A percentile compares a stretch with the other conserved stretches of the same genome.
phyloP scores from a whole-genome alignment of 2,888 invertebrate species.

The Lepidocyrtinus sp. region DNA sequence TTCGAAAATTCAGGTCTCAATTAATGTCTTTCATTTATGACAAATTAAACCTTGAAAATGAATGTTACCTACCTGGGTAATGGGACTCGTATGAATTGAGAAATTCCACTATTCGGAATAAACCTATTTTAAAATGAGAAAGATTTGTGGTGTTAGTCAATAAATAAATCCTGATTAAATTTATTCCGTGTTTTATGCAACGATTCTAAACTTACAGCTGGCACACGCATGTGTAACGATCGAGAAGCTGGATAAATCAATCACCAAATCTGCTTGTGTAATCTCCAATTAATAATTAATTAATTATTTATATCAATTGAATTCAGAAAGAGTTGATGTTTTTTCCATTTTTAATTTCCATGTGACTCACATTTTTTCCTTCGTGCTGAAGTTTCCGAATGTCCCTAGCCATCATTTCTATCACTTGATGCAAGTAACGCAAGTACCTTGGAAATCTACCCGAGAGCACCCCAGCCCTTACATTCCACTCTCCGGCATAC shows the following conservation, averaged over 20 bases:
- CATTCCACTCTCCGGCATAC: slow-evolving; percentile 34
- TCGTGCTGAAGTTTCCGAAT: slow-evolving; percentile 21
- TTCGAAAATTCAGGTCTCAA: no score
- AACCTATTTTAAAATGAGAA: background rate
- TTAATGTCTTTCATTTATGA: no score
- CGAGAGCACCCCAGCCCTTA: slow-evolving; percentile 6
- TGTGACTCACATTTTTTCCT: slow-evolving; percentile 27
- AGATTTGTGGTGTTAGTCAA: background rate
- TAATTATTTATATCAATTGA: background rate
- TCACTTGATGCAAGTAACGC: slow-evolving; percentile 20
- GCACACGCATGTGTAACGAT: slow-evolving; percentile 22
- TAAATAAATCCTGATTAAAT: background rate
- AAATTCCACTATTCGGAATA: slow-evolving; percentile 23
- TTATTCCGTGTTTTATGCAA: no score
- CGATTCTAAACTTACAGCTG: slow-evolving; percentile 25
- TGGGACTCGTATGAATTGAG: slow-evolving; percentile 25
- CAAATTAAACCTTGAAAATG: no score
- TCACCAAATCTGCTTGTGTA: slow-evolving; percentile 27
- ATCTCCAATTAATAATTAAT: slow-evolving; percentile 5
- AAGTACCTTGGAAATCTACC: background rate
- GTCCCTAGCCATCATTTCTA: slow-evolving; percentile 2
- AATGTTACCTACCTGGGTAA: no score
- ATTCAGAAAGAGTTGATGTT: background rate
- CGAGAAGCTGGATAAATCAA: slow-evolving; percentile 28
- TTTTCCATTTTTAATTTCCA: background rate